Conservation (phyloP, 2,113 vertebrate species). For the Agapornis roseicollis region DNA sequence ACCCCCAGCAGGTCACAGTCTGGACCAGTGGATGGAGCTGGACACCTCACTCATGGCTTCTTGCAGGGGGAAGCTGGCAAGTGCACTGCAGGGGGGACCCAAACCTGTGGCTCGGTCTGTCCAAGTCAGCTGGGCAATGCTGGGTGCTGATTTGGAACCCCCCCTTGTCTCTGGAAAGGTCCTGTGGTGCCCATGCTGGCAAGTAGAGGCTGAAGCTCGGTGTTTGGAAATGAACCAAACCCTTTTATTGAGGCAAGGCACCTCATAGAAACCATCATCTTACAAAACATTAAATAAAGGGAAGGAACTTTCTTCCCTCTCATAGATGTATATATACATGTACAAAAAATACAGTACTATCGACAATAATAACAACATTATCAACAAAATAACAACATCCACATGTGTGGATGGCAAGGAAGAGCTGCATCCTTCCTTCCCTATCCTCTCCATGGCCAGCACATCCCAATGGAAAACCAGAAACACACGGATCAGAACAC, state of each 20-base stretch:
- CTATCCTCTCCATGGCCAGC: accelerated
- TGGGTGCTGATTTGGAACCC: neutral
- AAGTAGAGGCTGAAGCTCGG: neutral
- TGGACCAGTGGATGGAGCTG: neutral
- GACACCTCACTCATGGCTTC: neutral
- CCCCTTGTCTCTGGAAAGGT: neutral
- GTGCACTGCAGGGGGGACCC: accelerated
- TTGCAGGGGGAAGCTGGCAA: neutral
- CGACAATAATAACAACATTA: too few relatives aligned
- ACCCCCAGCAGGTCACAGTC: accelerated
- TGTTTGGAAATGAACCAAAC: neutral
- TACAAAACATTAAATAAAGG: slow-evolving; percentile 51
- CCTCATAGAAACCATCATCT: neutral
- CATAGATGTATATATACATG: neutral
- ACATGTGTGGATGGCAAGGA: neutral
- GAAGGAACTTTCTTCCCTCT: neutral
- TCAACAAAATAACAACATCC: too few relatives aligned
- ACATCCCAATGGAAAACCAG: neutral
- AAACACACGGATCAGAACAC: neutral
- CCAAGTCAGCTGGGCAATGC: accelerated
- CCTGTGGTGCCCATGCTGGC: accelerated
- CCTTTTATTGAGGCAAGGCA: slow-evolving; percentile 6
- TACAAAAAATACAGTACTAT: neutral
- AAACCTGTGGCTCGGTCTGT: too few relatives aligned
- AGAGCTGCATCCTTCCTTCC: neutral